Conservation (phyloP, 2,113 vertebrate genomes). For the Epinephelus fuscoguttatus region DNA sequence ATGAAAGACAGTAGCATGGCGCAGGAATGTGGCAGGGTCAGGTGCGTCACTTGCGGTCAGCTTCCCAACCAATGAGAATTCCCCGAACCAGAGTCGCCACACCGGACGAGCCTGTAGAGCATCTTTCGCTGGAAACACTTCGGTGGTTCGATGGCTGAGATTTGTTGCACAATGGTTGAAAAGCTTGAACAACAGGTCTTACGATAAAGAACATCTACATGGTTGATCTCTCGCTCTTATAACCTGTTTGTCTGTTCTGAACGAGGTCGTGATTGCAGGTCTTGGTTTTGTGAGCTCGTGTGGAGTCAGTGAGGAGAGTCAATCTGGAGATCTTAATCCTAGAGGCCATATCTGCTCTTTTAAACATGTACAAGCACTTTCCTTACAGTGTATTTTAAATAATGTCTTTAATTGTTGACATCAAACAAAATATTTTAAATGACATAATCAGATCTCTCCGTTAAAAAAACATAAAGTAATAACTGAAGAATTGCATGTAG, state of each 20-base stretch:
- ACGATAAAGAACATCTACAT: slow-evolving; percentile 43
- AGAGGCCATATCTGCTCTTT: neutral
- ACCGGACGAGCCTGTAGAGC: slow-evolving; percentile 83
- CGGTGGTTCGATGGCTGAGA: slow-evolving; percentile 71
- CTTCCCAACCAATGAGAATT: slow-evolving; percentile 62
- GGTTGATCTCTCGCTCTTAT: slow-evolving; percentile 32
- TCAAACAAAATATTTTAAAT: neutral
- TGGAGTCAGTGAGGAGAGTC: neutral
- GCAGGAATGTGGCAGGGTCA: slow-evolving; percentile 68
- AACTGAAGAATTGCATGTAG: too few relatives aligned
- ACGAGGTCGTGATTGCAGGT: slow-evolving; percentile 56
- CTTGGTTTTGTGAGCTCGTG: neutral
- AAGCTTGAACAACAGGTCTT: slow-evolving; percentile 75
- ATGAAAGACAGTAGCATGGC: slow-evolving; percentile 30
- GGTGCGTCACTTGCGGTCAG: slow-evolving; percentile 45
- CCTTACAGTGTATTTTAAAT: too few relatives aligned
- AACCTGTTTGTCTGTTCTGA: slow-evolving; percentile 67
- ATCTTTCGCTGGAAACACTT: slow-evolving; percentile 65
- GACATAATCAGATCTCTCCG: neutral
- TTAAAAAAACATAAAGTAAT: too few relatives aligned
- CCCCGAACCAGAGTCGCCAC: slow-evolving; percentile 53
- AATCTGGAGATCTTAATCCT: neutral
- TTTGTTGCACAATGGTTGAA: slow-evolving; percentile 81
- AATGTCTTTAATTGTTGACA: neutral
- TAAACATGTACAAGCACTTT: neutral